A percentile compares a stretch with the other conserved stretches of the same genome.
phyloP scores from a whole-genome alignment of 1,140 invertebrate species.

The Bombus sibiricus region DNA sequence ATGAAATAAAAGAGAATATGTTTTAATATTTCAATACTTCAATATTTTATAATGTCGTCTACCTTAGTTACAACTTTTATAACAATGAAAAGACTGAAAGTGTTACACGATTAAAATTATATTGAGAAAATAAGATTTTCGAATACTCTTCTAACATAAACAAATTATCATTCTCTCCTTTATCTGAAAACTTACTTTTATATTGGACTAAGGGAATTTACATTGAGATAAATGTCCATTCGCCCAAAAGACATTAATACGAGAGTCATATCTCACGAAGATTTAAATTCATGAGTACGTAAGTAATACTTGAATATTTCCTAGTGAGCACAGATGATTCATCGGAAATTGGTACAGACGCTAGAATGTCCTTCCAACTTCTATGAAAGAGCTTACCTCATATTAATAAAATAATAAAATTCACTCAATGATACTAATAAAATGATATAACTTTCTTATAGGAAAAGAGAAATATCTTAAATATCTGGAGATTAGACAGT shows the following conservation, averaged over 20 bases:
- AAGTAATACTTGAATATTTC: not conserved
- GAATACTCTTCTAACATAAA: not conserved
- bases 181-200: not conserved
- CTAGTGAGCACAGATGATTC: not conserved
- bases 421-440: too few relatives aligned
- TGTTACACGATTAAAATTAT: too few relatives aligned
- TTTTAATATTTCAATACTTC: not conserved
- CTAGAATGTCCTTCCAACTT: too few relatives aligned
- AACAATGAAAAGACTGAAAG: too few relatives aligned
- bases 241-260: not conserved
- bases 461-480: not conserved
- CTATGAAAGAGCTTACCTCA: not conserved
- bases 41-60: not conserved
- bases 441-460: not conserved
- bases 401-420: too few relatives aligned
- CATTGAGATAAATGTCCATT: not conserved
- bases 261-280: too few relatives aligned
- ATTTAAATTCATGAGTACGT: not conserved
- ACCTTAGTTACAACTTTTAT: too few relatives aligned
- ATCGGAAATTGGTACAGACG: not conserved
- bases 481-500: not conserved
- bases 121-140: not conserved
- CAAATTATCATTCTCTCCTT: not conserved
- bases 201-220: not conserved
- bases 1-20: not conserved